Evolutionary conservation across 2,797 vertebrate species (phyloP).

Genomic region (Thaleichthys pacificus): DNA sequence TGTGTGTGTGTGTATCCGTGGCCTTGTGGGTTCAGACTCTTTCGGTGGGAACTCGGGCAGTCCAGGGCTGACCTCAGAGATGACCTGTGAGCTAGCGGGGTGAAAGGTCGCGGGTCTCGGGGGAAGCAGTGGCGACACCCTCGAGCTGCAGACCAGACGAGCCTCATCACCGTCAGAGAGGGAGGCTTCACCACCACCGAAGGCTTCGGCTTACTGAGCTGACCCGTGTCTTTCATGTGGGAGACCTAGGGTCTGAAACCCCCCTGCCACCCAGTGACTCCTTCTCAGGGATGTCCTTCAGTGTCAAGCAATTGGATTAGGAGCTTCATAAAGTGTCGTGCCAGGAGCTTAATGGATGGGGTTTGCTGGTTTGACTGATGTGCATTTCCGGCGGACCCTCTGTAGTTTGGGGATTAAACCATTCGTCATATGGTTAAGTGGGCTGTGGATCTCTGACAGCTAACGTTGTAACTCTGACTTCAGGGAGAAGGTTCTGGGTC

Average conservation of each 20-base stretch:
- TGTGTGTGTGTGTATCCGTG: conserved; percentile 19
- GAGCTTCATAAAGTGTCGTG: conserved; percentile 66
- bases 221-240: not conserved
- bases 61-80: conserved; percentile 58
- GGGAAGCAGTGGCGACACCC: conserved; percentile 61
- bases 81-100: conserved; percentile 58
- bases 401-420: conserved; percentile 64
- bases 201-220: not conserved
- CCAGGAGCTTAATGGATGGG: conserved; percentile 74
- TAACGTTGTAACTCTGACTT: conserved; percentile 70
- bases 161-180: conserved; percentile 26
- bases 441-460: conserved; percentile 47
- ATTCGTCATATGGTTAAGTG: conserved; percentile 82
- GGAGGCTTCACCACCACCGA: not conserved
- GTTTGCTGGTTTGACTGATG: conserved; percentile 75
- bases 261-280: conserved; percentile 49
- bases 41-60: conserved; percentile 65
- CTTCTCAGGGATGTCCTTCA: conserved; percentile 58
- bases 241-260: not conserved
- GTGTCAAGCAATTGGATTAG: conserved; percentile 74
- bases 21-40: conserved; percentile 32
- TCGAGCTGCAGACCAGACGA: conserved; percentile 16
- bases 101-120: conserved; percentile 51
- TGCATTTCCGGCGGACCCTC: conserved; percentile 65
- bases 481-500: conserved; percentile 56